These are phyloP conservation scores for Sitodiplosis mosellana DNA, from an alignment of 1,140 invertebrate genomes.

Conservation along the genomic window DNA sequence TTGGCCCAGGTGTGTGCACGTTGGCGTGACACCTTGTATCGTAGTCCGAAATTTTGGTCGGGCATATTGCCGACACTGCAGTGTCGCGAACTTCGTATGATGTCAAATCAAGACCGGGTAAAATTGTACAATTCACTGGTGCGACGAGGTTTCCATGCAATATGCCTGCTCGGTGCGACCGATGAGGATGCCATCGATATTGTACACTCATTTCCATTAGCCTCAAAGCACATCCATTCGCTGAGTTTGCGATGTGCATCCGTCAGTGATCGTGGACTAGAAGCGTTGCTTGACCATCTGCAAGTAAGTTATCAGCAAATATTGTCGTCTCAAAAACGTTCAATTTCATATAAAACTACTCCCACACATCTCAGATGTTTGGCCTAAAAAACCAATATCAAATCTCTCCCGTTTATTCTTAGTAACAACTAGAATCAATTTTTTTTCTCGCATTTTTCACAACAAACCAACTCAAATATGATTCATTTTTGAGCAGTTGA, in stretches of 20 bases:
- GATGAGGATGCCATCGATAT: constrained; percentile 81
- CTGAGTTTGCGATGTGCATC: constrained; percentile 69
- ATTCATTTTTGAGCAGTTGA: too few relatives aligned
- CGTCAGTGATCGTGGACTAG: constrained; percentile 71
- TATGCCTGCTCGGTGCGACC: constrained; percentile 63
- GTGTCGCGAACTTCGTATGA: constrained; percentile 54
- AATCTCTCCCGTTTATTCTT: too few relatives aligned
- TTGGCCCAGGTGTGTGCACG: constrained; percentile 65
- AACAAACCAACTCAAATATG: too few relatives aligned
- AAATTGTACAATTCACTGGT: constrained; percentile 67
- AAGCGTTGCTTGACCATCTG: constrained; percentile 66
- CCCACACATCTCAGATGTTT: neutral
- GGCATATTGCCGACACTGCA: constrained; percentile 65
- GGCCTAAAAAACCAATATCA: neutral
- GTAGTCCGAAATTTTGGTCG: constrained; percentile 64
- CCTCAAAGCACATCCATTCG: constrained; percentile 63
- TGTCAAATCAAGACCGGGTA: constrained; percentile 41
- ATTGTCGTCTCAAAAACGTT: neutral
- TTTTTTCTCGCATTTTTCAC: too few relatives aligned
- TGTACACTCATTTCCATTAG: constrained; percentile 62
- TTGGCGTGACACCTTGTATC: constrained; percentile 75
- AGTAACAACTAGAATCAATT: too few relatives aligned
- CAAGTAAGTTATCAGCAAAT: too few relatives aligned
- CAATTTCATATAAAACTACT: neutral
- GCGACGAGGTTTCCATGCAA: constrained; percentile 63